Evolutionary conservation across 1,140 invertebrate genomes (phyloP).

Genomic region (Drosophila pseudoananassae): DNA sequence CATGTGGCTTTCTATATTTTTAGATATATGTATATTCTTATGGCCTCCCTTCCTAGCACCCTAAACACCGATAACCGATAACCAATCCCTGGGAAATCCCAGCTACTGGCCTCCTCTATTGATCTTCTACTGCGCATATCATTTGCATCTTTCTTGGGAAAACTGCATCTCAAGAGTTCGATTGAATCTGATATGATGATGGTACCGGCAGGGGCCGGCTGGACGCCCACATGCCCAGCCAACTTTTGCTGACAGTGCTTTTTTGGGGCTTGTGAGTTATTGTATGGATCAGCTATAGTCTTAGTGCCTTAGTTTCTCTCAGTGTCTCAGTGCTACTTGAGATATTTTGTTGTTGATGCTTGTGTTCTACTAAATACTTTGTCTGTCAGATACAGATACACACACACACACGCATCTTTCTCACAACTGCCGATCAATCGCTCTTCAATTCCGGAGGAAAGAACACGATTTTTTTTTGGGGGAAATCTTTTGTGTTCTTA

Average conservation of each 20-base stretch:
- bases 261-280: constrained; percentile 67
- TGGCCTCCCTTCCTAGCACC: neutral
- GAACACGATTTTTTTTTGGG: constrained; percentile 53
- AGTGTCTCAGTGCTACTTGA: constrained; percentile 62
- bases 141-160: constrained; percentile 41
- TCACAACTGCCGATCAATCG: constrained; percentile 70
- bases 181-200: constrained; percentile 23
- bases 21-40: constrained; percentile 34
- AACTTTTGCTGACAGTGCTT: constrained; percentile 65
- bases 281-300: constrained; percentile 76
- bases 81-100: too few species aligned
- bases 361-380: constrained; percentile 77
- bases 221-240: constrained; percentile 19
- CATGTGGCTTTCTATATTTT: constrained; percentile 34
- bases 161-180: constrained; percentile 49
- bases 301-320: too few species aligned
- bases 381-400: constrained; percentile 48
- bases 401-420: constrained; percentile 19
- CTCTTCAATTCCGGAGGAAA: constrained; percentile 71
- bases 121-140: constrained; percentile 17
- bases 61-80: too few species aligned
- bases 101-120: neutral
- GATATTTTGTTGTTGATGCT: constrained; percentile 54
- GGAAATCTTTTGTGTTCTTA: constrained; percentile 75
- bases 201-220: neutral